Conservation (phyloP, 2,113 vertebrate species). For the Atherinomorus stipes region DNA sequence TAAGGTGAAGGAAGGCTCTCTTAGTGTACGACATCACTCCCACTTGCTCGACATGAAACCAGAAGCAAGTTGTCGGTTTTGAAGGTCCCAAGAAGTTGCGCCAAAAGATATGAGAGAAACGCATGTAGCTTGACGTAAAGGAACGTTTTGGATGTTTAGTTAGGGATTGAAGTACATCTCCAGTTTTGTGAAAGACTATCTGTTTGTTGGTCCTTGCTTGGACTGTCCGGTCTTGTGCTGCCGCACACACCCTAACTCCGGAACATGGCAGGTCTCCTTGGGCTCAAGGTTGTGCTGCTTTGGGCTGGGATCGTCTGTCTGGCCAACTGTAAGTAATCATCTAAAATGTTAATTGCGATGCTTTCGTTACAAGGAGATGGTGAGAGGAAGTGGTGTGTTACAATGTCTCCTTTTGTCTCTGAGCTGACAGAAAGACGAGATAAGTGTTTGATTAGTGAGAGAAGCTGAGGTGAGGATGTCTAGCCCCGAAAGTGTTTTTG, state of each 20-base stretch:
- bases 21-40: conserved; percentile 86
- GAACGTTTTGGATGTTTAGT: conserved; percentile 21
- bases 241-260: conserved; percentile 76
- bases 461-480: conserved; percentile 5
- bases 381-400: background rate
- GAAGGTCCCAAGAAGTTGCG: conserved; percentile 87
- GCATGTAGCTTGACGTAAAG: conserved; percentile 67
- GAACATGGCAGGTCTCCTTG: conserved; percentile 88
- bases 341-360: background rate
- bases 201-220: conserved; percentile 80
- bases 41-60: conserved; percentile 61
- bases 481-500: conserved; percentile 22
- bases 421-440: conserved; percentile 5
- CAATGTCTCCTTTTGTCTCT: background rate
- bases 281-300: conserved; percentile 84
- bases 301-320: conserved; percentile 76
- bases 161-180: conserved; percentile 13
- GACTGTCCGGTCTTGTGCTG: conserved; percentile 81
- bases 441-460: conserved; percentile 16
- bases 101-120: conserved; percentile 83
- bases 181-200: conserved; percentile 53
- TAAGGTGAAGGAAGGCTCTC: conserved; percentile 84
- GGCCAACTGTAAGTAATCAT: conserved; percentile 76
- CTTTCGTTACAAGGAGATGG: background rate
- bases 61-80: conserved; percentile 78